Conservation (phyloP, 2,113 vertebrate genomes). For the Amphilophus citrinellus region DNA sequence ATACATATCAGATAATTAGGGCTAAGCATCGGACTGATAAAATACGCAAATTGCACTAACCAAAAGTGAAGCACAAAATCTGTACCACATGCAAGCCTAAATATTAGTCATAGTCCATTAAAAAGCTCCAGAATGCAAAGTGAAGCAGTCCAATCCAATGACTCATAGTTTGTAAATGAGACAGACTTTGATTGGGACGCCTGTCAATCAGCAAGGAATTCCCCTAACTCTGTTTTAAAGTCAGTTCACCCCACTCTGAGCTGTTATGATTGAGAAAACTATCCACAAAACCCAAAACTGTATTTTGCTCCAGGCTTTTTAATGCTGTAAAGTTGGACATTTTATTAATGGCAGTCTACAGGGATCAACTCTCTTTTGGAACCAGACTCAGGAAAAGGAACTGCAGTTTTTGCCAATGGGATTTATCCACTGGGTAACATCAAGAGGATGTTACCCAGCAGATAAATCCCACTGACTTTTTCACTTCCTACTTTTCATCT, state of each 20-base stretch:
- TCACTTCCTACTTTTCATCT: background rate
- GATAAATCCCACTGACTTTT: no score
- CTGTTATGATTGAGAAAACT: background rate
- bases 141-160: background rate
- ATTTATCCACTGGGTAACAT: no score
- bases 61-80: background rate
- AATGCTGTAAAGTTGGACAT: background rate
- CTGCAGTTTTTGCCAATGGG: background rate
- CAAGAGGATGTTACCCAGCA: no score
- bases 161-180: background rate
- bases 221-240: background rate
- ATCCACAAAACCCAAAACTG: background rate
- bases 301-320: background rate
- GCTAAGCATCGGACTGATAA: background rate
- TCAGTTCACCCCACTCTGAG: background rate
- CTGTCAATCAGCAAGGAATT: background rate
- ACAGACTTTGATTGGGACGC: background rate
- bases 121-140: background rate
- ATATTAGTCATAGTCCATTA: background rate
- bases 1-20: background rate
- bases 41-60: background rate
- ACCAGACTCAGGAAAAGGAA: background rate
- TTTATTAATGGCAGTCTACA: background rate
- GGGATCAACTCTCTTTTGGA: background rate
- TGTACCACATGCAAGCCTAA: background rate